phyloP scores from a whole-genome alignment of 2,888 invertebrate genomes.

The Crepidodera aurea region DNA sequence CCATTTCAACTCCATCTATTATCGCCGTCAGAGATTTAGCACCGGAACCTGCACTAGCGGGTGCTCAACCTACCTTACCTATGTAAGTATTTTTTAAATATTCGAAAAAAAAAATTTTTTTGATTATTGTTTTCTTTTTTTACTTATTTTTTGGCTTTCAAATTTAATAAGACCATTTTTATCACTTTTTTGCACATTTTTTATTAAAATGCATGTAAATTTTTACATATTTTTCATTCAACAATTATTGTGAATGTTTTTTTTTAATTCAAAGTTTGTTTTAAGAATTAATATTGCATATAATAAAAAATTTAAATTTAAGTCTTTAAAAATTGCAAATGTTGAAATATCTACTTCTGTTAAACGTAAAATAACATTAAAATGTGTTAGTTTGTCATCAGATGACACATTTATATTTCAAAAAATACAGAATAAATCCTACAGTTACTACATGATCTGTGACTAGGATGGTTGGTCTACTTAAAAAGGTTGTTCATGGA shows the following conservation, averaged over 20 bases:
- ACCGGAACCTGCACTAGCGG: conserved; percentile 65
- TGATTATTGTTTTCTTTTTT: background rate
- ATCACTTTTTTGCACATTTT: conserved; percentile 14
- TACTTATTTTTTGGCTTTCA: conserved; percentile 15
- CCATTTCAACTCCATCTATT: conserved; percentile 89
- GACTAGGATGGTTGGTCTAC: no score
- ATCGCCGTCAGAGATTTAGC: conserved; percentile 73
- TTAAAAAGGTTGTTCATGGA: no score
- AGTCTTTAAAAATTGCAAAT: background rate
- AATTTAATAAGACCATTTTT: conserved; percentile 15
- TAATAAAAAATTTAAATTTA: conserved; percentile 1
- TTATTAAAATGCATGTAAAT: conserved; percentile 15
- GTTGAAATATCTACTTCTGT: conserved; percentile 16
- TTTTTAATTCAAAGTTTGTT: background rate
- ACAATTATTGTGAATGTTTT: background rate
- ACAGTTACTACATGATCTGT: no score
- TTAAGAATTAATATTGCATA: background rate
- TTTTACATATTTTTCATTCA: background rate
- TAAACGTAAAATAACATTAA: no score
- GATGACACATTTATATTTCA: no score
- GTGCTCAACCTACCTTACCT: conserved; percentile 64
- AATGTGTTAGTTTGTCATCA: no score
- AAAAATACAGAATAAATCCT: no score
- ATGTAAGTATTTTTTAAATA: conserved; percentile 66
- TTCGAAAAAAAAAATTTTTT: no score